Percentiles rank a stretch among this genome's conserved stretches.
Conservation (phyloP, 1,140 invertebrate genomes). For the Trichonephila clavata region DNA sequence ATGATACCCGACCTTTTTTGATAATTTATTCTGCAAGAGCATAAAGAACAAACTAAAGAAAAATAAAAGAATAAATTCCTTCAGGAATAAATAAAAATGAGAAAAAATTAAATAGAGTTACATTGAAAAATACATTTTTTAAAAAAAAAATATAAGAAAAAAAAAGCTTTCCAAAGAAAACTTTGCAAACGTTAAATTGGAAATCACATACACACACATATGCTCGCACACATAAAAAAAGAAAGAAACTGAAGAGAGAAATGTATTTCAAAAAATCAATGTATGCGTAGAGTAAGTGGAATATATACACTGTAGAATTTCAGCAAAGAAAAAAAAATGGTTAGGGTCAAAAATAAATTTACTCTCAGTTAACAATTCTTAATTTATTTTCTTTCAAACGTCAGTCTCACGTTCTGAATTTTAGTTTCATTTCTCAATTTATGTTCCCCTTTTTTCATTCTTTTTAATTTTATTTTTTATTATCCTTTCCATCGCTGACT, state of each 20-base stretch:
- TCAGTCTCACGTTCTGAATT: slow-evolving; percentile 55
- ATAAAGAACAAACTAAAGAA: background rate
- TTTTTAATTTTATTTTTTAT: slow-evolving; percentile 33
- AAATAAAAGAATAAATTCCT: background rate
- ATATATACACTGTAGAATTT: slow-evolving; percentile 1
- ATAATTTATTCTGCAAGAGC: background rate
- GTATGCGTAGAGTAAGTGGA: background rate
- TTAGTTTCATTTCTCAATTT: slow-evolving; percentile 65
- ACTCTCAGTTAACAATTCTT: slow-evolving; percentile 56
- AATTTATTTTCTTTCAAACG: slow-evolving; percentile 64
- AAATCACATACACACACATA: background rate
- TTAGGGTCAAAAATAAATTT: slow-evolving; percentile 28
- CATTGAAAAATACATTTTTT: background rate
- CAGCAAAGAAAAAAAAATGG: background rate
- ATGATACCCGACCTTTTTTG: background rate
- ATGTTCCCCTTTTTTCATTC: slow-evolving; percentile 46
- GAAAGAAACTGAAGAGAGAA: background rate
- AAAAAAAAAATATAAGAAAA: background rate
- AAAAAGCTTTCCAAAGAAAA: background rate
- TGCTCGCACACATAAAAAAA: background rate
- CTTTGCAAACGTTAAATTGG: background rate
- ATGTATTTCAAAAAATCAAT: slow-evolving; percentile 36
- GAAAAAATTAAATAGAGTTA: background rate
- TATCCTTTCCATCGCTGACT: background rate
- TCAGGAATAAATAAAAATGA: background rate